These are phyloP conservation scores for Zaprionus camerounensis DNA, from an alignment of 1,140 invertebrate genomes.

Conservation along the genomic window DNA sequence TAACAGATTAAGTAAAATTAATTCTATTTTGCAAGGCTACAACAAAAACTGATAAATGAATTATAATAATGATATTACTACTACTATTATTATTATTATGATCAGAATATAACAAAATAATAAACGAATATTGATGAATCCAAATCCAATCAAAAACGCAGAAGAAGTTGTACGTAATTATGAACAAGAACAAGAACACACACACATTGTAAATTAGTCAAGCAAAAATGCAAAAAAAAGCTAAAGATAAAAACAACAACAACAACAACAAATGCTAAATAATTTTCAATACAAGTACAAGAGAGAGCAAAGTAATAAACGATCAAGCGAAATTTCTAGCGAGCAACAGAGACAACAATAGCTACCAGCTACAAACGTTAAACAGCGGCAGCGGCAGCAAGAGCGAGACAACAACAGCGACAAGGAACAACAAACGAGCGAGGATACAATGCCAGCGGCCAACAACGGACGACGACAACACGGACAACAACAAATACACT, in stretches of 20 bases:
- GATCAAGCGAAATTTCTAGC: conserved; percentile 64
- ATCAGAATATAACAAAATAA: conserved; percentile 43
- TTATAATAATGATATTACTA: conserved; percentile 30
- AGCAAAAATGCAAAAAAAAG: conserved; percentile 28
- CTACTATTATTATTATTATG: conserved; percentile 38
- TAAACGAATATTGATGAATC: conserved; percentile 76
- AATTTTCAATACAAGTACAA: conserved; percentile 35
- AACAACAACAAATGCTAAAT: conserved; percentile 39
- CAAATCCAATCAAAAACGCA: conserved; percentile 74
- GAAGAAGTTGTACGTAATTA: conserved; percentile 82
- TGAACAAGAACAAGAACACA: conserved; percentile 76
- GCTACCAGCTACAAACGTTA: neutral
- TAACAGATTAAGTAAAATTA: conserved; percentile 66
- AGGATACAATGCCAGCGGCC: conserved; percentile 40
- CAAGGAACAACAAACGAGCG: conserved; percentile 19
- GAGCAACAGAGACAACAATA: conserved; percentile 45
- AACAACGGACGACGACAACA: conserved; percentile 9
- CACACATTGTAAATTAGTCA: conserved; percentile 82
- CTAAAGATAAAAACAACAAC: conserved; percentile 27
- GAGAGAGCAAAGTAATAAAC: conserved; percentile 32
- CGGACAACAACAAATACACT: conserved; percentile 13
- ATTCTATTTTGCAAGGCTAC: conserved; percentile 49
- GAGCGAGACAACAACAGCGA: conserved; percentile 24
- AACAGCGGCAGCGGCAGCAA: conserved; percentile 23
- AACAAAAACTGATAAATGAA: conserved; percentile 20